phyloP scores from a whole-genome alignment of 2,113 vertebrate species.

The Xyrauchen texanus region DNA sequence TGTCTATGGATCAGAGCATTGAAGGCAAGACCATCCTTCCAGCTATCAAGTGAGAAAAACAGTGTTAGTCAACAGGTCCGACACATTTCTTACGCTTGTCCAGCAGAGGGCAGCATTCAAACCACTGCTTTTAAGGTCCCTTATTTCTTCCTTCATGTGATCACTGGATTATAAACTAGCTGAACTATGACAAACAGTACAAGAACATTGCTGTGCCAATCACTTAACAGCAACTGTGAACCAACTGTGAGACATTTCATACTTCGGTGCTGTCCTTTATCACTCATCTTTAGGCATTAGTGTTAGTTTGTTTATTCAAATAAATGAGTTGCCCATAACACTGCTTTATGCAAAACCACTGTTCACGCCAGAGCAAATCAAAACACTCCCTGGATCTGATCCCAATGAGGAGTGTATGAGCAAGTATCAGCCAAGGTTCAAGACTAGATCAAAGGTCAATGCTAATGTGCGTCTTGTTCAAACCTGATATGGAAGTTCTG shows the following conservation, averaged over 20 bases:
- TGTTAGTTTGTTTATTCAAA: constrained; percentile 32
- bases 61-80: background rate
- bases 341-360: background rate
- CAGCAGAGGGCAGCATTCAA: constrained; percentile 61
- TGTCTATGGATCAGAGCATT: constrained; percentile 95
- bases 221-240: background rate
- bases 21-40: constrained; percentile 96
- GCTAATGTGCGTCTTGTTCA: background rate
- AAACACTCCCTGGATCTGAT: background rate
- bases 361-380: background rate
- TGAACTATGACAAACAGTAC: background rate
- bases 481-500: constrained; percentile 98
- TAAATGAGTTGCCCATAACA: background rate
- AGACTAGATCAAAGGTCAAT: background rate
- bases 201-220: background rate
- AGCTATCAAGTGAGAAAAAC: constrained; percentile 69
- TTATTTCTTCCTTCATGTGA: background rate
- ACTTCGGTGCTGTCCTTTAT: background rate
- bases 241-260: background rate
- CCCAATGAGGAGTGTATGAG: background rate
- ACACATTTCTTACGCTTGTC: constrained; percentile 14
- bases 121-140: background rate
- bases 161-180: background rate
- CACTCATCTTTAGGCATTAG: background rate
- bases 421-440: background rate